These are phyloP conservation scores for Pipistrellus pipistrellus DNA, from an alignment of 2,797 vertebrate genomes.

Conservation along the genomic window DNA sequence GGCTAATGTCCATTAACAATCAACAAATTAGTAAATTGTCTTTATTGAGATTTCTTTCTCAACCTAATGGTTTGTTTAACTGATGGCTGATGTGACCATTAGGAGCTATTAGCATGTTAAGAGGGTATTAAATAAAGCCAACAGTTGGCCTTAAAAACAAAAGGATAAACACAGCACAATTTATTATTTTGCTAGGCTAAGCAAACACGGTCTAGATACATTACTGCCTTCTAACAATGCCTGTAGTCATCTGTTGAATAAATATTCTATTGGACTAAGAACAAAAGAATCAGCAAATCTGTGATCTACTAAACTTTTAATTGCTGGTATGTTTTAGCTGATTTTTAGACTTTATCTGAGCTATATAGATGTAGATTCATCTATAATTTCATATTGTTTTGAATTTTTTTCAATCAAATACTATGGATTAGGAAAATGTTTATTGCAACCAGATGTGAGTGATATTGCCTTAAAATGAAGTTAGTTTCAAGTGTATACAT, in stretches of 20 bases:
- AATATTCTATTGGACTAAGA: constrained; percentile 54
- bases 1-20: constrained; percentile 83
- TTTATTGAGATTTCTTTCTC: constrained; percentile 83
- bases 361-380: not conserved
- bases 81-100: constrained; percentile 84
- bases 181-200: constrained; percentile 85
- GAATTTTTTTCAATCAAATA: constrained; percentile 44
- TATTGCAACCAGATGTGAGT: constrained; percentile 51
- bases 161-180: constrained; percentile 80
- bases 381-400: constrained; percentile 15
- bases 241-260: constrained; percentile 77
- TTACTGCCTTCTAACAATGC: constrained; percentile 69
- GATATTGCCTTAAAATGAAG: constrained; percentile 39
- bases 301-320: constrained; percentile 56
- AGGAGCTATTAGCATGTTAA: constrained; percentile 84
- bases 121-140: constrained; percentile 84
- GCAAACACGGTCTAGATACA: constrained; percentile 74
- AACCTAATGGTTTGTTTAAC: constrained; percentile 85
- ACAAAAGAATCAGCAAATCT: constrained; percentile 73
- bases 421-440: constrained; percentile 25
- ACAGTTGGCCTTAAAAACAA: constrained; percentile 81
- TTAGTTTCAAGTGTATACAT: not conserved
- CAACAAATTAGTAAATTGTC: constrained; percentile 84
- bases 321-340: not conserved
- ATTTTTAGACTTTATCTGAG: not conserved